Evolutionary conservation across 2,888 invertebrate species (phyloP), one percentile per base, ranked within the genome.

Genomic region (Eupeodes luniger): DNA sequence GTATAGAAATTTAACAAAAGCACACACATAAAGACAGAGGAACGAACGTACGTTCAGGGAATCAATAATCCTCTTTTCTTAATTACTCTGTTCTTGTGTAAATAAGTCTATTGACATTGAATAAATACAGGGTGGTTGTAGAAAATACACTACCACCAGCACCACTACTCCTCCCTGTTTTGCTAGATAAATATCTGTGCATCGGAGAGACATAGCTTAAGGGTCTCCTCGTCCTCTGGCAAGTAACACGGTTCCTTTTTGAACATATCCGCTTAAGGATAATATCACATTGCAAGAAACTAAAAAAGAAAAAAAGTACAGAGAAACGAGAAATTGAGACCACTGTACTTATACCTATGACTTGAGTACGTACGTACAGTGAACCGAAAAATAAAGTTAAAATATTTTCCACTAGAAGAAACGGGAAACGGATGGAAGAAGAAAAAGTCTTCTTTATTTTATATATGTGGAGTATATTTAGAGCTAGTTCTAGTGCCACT

Each of bases 11-110:
- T 72, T 16, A 51, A 70, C 72, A 61, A 53, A 27, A 72, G 51
- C 57, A 51, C 44, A 61, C 27, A 72, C 27, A 40, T 7, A 55
- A 12, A 62, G 9, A 82, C 78, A 57, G 19, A 51, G 66, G 14
- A 47, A 62, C 55, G 59, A 9, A 55, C 16, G 53, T 75, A 79
- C 80, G 72, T 34, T 69, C 81, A 75, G 81, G 74, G 88, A 88
- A 88, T 88, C 88, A 88, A 88, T 88, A 88, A 88, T 88, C 88
- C 88, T 88, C 84, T 88, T 88, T 88, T 81, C 88, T 84, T 88
- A 88, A 88, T 88, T 88, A 84, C 88, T 88, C 81, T 84, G 88
- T 88, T 81, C 88, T 88, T 84, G 84, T 84, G 88, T 88, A 88
- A 88, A 88, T 88, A 88, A 88, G 84, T 88, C 88, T 88, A 88